Percentiles rank a stretch among this genome's conserved stretches.
These are phyloP conservation scores for Ceuthmochares aereus DNA, from an alignment of 2,113 vertebrate species.

Conservation along the genomic window DNA sequence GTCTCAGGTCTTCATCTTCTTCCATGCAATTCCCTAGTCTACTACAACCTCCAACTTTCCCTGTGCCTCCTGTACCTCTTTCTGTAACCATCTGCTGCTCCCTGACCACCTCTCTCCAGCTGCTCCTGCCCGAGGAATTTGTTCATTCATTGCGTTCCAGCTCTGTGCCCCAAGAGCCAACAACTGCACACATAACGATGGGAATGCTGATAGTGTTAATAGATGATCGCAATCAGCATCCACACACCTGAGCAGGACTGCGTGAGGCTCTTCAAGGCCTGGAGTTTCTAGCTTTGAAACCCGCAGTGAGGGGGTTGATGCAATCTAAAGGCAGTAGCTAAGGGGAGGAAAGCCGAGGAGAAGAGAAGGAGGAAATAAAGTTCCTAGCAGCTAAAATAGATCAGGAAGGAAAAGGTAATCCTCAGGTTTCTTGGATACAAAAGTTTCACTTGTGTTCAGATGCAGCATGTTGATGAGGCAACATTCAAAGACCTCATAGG, in stretches of 20 bases:
- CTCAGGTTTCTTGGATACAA: slow-evolving; percentile 18
- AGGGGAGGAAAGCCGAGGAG: slow-evolving; percentile 28
- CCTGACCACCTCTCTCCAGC: slow-evolving; percentile 45
- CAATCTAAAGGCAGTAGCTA: slow-evolving; percentile 44
- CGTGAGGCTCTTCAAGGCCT: slow-evolving; percentile 49
- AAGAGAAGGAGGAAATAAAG: slow-evolving; percentile 39
- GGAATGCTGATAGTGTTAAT: slow-evolving; percentile 56
- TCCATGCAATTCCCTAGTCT: not conserved
- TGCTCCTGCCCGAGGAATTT: not conserved
- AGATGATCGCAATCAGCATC: slow-evolving; percentile 61
- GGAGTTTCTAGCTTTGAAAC: slow-evolving; percentile 52
- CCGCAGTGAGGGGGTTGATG: slow-evolving; percentile 2
- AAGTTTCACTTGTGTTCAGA: not conserved
- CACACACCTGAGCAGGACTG: slow-evolving; percentile 61
- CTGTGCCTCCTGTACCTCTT: not conserved
- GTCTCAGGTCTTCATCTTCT: not conserved
- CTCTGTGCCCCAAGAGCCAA: slow-evolving; percentile 36
- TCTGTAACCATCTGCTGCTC: not conserved
- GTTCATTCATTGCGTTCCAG: slow-evolving; percentile 62
- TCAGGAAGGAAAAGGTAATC: slow-evolving; percentile 60
- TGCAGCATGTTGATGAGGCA: not conserved
- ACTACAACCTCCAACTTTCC: not conserved
- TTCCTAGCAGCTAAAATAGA: slow-evolving; percentile 45
- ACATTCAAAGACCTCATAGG: slow-evolving; percentile 30
- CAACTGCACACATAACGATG: slow-evolving; percentile 24